Conservation (phyloP, 2,797 vertebrate species). For the Propithecus perrieri region DNA sequence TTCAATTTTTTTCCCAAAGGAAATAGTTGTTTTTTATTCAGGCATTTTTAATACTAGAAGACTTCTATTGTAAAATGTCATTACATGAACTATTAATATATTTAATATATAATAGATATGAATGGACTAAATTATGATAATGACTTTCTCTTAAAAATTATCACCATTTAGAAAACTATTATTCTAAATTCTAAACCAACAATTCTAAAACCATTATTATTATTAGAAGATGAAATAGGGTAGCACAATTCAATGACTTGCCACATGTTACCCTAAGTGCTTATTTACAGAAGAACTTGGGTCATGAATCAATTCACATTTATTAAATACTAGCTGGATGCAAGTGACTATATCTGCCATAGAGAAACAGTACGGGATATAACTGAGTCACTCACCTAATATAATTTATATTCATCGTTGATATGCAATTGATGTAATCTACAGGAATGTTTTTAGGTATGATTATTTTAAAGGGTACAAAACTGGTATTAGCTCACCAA, state of each 20-base stretch:
- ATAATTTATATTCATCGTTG: background rate
- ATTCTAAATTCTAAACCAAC: background rate
- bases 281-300: background rate
- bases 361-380: background rate
- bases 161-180: background rate
- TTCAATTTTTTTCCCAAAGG: background rate
- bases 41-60: background rate
- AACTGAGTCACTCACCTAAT: background rate
- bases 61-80: background rate
- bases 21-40: background rate
- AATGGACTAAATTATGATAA: background rate
- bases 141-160: constrained; percentile 20
- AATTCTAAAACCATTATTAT: background rate
- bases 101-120: background rate
- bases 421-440: background rate
- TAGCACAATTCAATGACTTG: background rate
- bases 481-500: background rate
- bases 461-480: background rate
- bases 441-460: background rate
- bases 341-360: background rate
- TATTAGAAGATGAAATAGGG: background rate
- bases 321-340: background rate
- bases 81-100: background rate
- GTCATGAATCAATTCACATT: background rate
- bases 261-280: background rate